Percentiles rank a stretch among this genome's conserved stretches.
Evolutionary conservation across 1,140 invertebrate genomes (phyloP).

Genomic region (Achroia grisella): DNA sequence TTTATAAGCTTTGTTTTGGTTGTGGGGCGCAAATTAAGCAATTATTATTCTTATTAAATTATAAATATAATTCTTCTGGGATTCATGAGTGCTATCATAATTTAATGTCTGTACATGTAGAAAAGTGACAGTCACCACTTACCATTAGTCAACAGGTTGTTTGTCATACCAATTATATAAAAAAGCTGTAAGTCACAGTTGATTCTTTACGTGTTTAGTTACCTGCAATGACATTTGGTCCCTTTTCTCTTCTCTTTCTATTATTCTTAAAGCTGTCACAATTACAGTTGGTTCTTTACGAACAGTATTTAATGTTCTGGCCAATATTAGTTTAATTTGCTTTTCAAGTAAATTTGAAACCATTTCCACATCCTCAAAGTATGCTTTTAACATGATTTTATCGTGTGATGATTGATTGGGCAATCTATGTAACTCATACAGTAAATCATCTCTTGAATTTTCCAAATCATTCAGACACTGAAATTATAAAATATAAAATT

Average conservation of each 20-base stretch:
- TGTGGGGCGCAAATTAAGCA: too few relatives aligned
- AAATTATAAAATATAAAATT: conserved; percentile 14
- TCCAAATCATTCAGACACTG: conserved; percentile 95
- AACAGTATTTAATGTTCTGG: conserved; percentile 93
- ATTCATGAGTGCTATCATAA: too few relatives aligned
- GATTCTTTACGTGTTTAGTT: conserved; percentile 7
- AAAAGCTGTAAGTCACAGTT: too few relatives aligned
- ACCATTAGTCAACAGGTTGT: background rate
- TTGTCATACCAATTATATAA: background rate
- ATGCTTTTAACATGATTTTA: conserved; percentile 92
- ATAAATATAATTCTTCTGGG: too few relatives aligned
- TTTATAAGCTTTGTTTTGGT: too few relatives aligned
- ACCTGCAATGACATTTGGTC: conserved; percentile 86
- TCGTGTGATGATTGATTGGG: conserved; percentile 93
- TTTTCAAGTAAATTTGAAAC: conserved; percentile 93
- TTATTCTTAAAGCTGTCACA: conserved; percentile 96
- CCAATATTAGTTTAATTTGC: conserved; percentile 91
- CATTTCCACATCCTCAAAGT: conserved; percentile 96
- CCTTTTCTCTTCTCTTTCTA: conserved; percentile 96
- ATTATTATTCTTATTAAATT: too few relatives aligned
- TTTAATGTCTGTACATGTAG: too few relatives aligned
- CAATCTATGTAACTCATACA: conserved; percentile 96
- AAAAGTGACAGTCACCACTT: background rate
- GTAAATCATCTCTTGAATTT: conserved; percentile 94
- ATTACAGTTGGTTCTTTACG: conserved; percentile 96